These are phyloP conservation scores for Drosophila kikkawai DNA, from an alignment of 1,140 invertebrate genomes.

Conservation along the genomic window DNA sequence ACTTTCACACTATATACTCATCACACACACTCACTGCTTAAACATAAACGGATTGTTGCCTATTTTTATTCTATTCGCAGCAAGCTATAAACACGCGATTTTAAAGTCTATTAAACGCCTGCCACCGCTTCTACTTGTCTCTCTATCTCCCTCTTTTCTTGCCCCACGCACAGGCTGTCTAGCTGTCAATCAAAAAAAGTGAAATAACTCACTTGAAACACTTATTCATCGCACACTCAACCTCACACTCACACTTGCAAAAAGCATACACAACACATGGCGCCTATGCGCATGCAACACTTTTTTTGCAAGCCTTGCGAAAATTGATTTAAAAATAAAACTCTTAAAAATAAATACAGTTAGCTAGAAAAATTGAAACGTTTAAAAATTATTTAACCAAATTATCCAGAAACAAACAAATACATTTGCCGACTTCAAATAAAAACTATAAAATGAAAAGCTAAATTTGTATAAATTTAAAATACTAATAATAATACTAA, in stretches of 20 bases:
- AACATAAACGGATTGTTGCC: conserved; percentile 38
- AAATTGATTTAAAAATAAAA: neutral
- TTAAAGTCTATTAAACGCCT: conserved; percentile 56
- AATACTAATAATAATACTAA: too few species aligned
- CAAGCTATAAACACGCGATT: conserved; percentile 48
- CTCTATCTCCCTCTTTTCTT: conserved; percentile 24
- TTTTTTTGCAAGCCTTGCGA: neutral
- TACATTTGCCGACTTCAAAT: neutral
- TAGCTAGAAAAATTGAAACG: neutral
- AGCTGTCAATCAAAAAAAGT: conserved; percentile 47
- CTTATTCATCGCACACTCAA: conserved; percentile 11
- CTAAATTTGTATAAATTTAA: neutral
- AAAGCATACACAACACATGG: neutral
- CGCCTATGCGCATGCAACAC: conserved; percentile 22
- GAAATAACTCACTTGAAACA: conserved; percentile 33
- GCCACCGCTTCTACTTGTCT: conserved; percentile 42
- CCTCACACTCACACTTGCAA: neutral
- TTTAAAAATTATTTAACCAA: neutral
- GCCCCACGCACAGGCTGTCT: conserved; percentile 36
- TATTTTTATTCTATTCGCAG: conserved; percentile 45
- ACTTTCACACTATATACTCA: neutral
- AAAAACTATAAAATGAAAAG: neutral
- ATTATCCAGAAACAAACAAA: neutral
- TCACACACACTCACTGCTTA: conserved; percentile 9
- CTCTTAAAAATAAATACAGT: neutral